Percentiles rank a stretch among this genome's conserved stretches.
These are phyloP conservation scores for Eulacestoma nigropectus DNA, from an alignment of 2,113 vertebrate genomes.

Conservation along the genomic window DNA sequence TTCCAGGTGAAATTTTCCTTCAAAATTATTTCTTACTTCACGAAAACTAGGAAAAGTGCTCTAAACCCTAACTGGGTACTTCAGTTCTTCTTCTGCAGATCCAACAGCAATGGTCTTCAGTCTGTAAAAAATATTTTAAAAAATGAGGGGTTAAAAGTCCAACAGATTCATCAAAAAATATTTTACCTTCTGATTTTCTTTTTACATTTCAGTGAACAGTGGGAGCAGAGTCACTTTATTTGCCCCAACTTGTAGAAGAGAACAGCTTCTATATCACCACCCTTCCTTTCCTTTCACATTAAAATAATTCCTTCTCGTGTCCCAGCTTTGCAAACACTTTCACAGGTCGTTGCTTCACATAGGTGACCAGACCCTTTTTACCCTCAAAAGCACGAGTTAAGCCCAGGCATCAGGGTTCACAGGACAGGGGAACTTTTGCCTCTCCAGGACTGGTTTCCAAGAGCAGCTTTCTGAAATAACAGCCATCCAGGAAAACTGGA, in stretches of 20 bases:
- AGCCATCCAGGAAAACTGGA: background rate
- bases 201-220: background rate
- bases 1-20: background rate
- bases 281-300: background rate
- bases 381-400: background rate
- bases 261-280: background rate
- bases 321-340: background rate
- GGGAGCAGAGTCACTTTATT: background rate
- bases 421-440: background rate
- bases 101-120: background rate
- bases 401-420: background rate
- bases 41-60: background rate
- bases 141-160: accelerated
- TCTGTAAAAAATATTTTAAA: background rate
- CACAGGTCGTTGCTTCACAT: background rate
- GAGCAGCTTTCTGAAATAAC: background rate
- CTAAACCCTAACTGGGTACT: background rate
- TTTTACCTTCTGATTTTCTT: background rate
- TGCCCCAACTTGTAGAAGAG: no score
- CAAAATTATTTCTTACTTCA: background rate
- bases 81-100: background rate
- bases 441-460: background rate
- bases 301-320: background rate
- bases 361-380: background rate
- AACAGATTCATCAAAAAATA: background rate